These are phyloP conservation scores for Drosophila albomicans DNA, from an alignment of 1,140 invertebrate species.

Conservation along the genomic window DNA sequence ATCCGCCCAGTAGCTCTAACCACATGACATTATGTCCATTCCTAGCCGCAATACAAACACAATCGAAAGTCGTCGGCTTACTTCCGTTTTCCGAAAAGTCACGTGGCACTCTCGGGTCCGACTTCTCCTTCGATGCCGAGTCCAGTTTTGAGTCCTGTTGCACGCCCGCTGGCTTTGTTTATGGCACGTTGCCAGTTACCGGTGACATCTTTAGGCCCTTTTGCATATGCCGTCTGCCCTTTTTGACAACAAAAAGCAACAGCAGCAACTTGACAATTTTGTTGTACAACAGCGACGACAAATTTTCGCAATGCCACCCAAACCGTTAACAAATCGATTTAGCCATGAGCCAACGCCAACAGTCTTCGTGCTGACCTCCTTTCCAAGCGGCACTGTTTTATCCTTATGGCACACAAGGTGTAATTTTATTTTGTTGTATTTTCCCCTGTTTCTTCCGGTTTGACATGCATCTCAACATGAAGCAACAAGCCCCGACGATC, in stretches of 20 bases:
- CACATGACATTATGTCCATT: slow-evolving; percentile 63
- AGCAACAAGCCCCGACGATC: slow-evolving; percentile 10
- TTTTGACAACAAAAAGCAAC: slow-evolving; percentile 31
- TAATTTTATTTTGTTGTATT: slow-evolving; percentile 50
- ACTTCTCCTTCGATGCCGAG: not conserved
- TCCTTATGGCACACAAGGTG: slow-evolving; percentile 73
- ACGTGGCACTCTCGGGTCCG: slow-evolving; percentile 69
- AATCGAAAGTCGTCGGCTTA: slow-evolving; percentile 34
- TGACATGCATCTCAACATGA: slow-evolving; percentile 35
- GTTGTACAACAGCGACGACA: slow-evolving; percentile 77
- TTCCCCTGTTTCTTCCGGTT: slow-evolving; percentile 53
- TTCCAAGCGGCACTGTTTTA: slow-evolving; percentile 52
- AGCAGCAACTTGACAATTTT: slow-evolving; percentile 66
- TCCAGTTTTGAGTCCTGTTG: not conserved
- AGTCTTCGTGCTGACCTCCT: slow-evolving; percentile 41
- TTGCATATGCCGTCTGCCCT: slow-evolving; percentile 63
- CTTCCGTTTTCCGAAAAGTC: slow-evolving; percentile 84
- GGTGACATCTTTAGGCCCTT: slow-evolving; percentile 48
- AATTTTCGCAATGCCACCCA: slow-evolving; percentile 75
- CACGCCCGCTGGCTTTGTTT: slow-evolving; percentile 79
- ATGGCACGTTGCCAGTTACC: slow-evolving; percentile 69
- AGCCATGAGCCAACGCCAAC: slow-evolving; percentile 64
- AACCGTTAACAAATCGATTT: slow-evolving; percentile 80
- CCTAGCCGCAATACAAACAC: slow-evolving; percentile 43
- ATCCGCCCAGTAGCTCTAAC: slow-evolving; percentile 60